These are phyloP conservation scores for Drosophila quasianomalipes DNA, from an alignment of 2,888 invertebrate genomes.

Conservation along the genomic window DNA sequence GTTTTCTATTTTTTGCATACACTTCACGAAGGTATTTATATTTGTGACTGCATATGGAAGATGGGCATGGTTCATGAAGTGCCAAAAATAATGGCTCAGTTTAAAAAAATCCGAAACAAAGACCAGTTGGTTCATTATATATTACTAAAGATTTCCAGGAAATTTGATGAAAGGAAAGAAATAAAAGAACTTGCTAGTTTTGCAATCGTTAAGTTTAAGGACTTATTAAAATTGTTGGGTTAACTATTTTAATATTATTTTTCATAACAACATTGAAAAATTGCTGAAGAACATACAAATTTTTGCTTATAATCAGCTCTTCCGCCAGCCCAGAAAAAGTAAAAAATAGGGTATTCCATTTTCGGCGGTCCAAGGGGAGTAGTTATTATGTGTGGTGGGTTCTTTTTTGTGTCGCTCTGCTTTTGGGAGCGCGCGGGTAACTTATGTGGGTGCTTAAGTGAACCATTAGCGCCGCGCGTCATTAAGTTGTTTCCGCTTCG, in stretches of 20 bases:
- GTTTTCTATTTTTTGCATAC: conserved; percentile 14
- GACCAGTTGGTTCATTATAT: background rate
- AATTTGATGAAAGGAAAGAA: background rate
- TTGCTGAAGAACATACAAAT: background rate
- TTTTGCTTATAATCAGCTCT: background rate
- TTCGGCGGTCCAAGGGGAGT: background rate
- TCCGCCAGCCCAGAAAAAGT: background rate
- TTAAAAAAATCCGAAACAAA: background rate
- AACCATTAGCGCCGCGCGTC: conserved; percentile 82
- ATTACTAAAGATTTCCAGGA: background rate
- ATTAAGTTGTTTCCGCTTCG: conserved; percentile 83
- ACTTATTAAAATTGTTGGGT: too few species aligned
- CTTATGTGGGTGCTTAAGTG: conserved; percentile 82
- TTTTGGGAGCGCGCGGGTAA: conserved; percentile 58
- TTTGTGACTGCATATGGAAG: too few species aligned
- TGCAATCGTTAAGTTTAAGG: background rate
- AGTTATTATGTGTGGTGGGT: background rate
- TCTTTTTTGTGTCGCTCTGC: conserved; percentile 39
- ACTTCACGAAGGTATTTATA: background rate
- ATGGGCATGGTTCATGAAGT: background rate
- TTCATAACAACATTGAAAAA: background rate
- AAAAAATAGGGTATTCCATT: conserved; percentile 17
- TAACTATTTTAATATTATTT: background rate
- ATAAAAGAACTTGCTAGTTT: background rate
- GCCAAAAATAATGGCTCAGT: background rate